Evolutionary conservation across 2,113 vertebrate genomes (phyloP).

Genomic region (Myrmecophaga tridactyla): DNA sequence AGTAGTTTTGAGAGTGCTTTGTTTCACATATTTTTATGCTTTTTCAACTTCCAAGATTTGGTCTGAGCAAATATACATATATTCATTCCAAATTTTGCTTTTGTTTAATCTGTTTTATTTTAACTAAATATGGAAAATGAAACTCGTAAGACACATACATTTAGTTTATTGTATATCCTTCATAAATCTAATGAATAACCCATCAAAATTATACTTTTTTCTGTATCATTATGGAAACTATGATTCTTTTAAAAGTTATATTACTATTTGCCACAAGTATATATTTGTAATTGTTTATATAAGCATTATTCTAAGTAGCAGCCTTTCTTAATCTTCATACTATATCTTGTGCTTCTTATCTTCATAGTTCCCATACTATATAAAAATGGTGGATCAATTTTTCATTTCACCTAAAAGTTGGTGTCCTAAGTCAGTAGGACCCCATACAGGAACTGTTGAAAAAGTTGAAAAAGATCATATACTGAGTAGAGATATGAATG

Average conservation of each 20-base stretch:
- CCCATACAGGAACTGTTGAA: too few species aligned
- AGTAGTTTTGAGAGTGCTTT: accelerated
- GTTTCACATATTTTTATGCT: not conserved
- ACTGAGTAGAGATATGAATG: too few species aligned
- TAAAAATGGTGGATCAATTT: too few species aligned
- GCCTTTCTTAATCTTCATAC: not conserved
- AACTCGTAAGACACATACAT: accelerated
- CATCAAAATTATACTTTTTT: not conserved
- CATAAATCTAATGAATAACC: not conserved
- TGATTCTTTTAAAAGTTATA: not conserved
- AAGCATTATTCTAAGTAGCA: accelerated
- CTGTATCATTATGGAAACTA: not conserved
- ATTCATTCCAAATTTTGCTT: not conserved
- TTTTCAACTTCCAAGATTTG: not conserved
- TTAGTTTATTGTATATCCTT: not conserved
- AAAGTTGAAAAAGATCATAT: too few species aligned
- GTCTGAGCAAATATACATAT: not conserved
- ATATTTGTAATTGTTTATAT: accelerated
- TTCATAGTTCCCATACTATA: not conserved
- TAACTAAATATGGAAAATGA: accelerated
- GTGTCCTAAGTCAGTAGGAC: too few species aligned
- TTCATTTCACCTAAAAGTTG: too few species aligned
- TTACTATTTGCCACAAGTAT: not conserved
- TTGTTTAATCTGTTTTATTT: not conserved
- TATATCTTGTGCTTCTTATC: too few species aligned